phyloP scores from a whole-genome alignment of 2,888 invertebrate species.

The Beris morrisii region DNA sequence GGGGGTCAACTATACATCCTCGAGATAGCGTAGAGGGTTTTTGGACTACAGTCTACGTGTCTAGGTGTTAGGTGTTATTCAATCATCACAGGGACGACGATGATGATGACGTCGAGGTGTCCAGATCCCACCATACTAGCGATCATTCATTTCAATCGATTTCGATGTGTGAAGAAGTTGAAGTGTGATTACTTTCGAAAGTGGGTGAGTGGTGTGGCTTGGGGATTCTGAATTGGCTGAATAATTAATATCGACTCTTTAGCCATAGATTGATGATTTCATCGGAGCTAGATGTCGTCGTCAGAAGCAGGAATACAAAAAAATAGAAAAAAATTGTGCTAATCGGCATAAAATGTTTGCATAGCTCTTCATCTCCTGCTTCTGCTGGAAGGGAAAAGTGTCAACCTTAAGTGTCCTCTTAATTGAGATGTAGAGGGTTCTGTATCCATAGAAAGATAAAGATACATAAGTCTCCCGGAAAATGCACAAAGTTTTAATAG shows the following conservation, averaged over 20 bases:
- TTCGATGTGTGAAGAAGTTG: too few species aligned
- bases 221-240: not conserved
- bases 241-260: conserved; percentile 11
- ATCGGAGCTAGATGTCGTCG: not conserved
- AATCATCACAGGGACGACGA: too few species aligned
- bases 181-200: too few species aligned
- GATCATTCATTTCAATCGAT: too few species aligned
- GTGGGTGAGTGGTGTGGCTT: not conserved
- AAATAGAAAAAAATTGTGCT: not conserved
- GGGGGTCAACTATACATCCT: too few species aligned
- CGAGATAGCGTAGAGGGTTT: too few species aligned
- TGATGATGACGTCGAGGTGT: too few species aligned
- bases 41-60: too few species aligned
- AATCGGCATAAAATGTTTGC: conserved; percentile 27
- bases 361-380: conserved; percentile 10
- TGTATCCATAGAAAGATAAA: not conserved
- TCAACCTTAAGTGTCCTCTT: conserved; percentile 7
- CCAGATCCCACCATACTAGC: too few species aligned
- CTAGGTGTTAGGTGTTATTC: too few species aligned
- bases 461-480: not conserved
- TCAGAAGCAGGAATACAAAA: not conserved
- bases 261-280: not conserved
- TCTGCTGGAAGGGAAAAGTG: not conserved
- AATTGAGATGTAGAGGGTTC: conserved; percentile 2
- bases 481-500: conserved; percentile 18